These are phyloP conservation scores for Poeciliopsis turrubarensis DNA, from an alignment of 2,113 vertebrate species.

Conservation along the genomic window DNA sequence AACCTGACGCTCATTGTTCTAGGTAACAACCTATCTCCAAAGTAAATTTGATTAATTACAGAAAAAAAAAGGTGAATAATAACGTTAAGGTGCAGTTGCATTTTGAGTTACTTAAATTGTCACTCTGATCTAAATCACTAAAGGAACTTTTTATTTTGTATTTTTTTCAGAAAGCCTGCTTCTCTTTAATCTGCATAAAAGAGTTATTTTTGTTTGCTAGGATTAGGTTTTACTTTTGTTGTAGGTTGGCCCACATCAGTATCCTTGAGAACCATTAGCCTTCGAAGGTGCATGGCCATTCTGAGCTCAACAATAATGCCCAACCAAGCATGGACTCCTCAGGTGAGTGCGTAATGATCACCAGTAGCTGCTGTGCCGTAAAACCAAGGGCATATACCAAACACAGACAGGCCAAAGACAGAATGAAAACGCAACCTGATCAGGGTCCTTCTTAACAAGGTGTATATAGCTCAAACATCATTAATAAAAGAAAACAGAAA, in stretches of 20 bases:
- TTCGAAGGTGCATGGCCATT: conserved; percentile 31
- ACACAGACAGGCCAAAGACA: neutral
- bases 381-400: conserved; percentile 9
- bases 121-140: too few relatives aligned
- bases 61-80: neutral
- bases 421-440: conserved; percentile 4
- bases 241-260: neutral
- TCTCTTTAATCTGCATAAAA: neutral
- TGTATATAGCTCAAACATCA: neutral
- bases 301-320: neutral
- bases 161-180: neutral
- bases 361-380: conserved; percentile 4
- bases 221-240: neutral
- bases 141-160: neutral
- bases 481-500: conserved; percentile 5
- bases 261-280: conserved; percentile 3
- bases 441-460: conserved; percentile 10
- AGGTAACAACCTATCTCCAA: neutral
- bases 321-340: conserved; percentile 9
- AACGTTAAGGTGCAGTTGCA: neutral
- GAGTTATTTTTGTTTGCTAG: too few relatives aligned
- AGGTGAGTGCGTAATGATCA: conserved; percentile 35
- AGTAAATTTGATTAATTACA: neutral
- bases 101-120: neutral
- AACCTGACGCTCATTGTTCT: neutral